A percentile compares a stretch with the other conserved stretches of the same genome.
These are phyloP conservation scores for Prenolepis imparis DNA, from an alignment of 2,888 invertebrate species.

Conservation along the genomic window DNA sequence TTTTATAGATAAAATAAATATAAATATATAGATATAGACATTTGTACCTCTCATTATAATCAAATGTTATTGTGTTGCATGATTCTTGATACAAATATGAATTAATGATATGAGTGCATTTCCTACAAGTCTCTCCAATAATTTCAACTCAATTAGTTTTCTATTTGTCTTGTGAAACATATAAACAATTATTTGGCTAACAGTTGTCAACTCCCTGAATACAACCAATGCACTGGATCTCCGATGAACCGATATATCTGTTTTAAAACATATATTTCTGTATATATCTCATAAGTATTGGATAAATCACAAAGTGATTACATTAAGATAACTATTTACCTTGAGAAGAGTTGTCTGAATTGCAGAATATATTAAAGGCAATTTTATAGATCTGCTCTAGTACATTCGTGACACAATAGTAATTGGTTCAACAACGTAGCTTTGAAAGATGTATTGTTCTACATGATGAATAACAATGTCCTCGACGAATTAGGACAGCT, in stretches of 20 bases:
- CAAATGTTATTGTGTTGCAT: constrained; percentile 95
- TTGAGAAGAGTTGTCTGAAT: constrained; percentile 79
- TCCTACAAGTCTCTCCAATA: constrained; percentile 94
- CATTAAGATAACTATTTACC: too few species aligned
- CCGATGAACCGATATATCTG: constrained; percentile 87
- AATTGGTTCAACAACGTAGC: too few species aligned
- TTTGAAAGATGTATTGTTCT: constrained; percentile 88
- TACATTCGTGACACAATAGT: constrained; percentile 90
- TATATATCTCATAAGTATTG: neutral
- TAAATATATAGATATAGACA: too few species aligned
- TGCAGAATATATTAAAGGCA: constrained; percentile 91
- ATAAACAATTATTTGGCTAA: constrained; percentile 89
- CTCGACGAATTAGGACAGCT: constrained; percentile 83
- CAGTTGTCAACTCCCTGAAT: constrained; percentile 89
- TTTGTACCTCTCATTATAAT: too few species aligned
- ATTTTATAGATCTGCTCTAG: constrained; percentile 92
- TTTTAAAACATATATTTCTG: constrained; percentile 51
- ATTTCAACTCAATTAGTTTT: constrained; percentile 91
- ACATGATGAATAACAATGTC: constrained; percentile 86
- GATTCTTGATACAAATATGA: constrained; percentile 93
- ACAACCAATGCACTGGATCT: constrained; percentile 92
- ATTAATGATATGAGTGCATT: constrained; percentile 94
- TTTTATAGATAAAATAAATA: too few species aligned
- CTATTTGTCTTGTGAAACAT: constrained; percentile 93
- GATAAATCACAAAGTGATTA: too few species aligned